Percentiles rank a stretch among this genome's conserved stretches.
phyloP scores from a whole-genome alignment of 1,140 invertebrate genomes.

The Trichomalopsis sarcophagae region DNA sequence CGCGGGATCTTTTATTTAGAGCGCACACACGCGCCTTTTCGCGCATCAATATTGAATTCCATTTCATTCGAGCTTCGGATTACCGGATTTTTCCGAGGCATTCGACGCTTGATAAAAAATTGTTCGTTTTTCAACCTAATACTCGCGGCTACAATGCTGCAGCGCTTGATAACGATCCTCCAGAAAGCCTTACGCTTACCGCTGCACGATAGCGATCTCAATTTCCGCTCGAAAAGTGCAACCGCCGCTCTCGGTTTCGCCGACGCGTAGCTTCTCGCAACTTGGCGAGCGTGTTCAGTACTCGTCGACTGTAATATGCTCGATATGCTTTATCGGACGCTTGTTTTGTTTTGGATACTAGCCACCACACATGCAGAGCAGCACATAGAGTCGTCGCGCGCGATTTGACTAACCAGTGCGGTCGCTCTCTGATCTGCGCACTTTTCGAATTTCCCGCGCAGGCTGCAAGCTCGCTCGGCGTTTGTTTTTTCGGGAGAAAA shows the following conservation, averaged over 20 bases:
- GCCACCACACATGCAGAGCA: not conserved
- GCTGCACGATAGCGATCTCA: not conserved
- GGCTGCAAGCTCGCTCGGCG: too few relatives aligned
- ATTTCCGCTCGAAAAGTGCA: not conserved
- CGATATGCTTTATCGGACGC: conserved; percentile 22
- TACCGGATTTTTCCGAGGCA: too few relatives aligned
- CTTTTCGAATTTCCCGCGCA: not conserved
- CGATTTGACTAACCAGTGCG: conserved; percentile 3
- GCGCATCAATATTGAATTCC: not conserved
- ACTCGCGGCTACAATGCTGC: not conserved
- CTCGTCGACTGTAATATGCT: conserved; percentile 6
- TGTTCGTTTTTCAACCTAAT: not conserved
- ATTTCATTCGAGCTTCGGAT: too few relatives aligned
- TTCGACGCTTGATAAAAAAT: too few relatives aligned
- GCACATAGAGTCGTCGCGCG: not conserved
- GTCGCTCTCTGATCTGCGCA: not conserved
- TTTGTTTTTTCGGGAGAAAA: not conserved
- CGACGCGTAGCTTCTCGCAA: conserved; percentile 3
- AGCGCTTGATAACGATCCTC: too few relatives aligned
- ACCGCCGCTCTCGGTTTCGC: conserved; percentile 5
- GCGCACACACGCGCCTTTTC: not conserved
- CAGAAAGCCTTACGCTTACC: not conserved
- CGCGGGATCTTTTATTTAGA: not conserved
- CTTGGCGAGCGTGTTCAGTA: conserved; percentile 29
- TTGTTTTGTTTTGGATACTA: conserved; percentile 11